Conservation (phyloP, 2,888 invertebrate genomes). For the Orthosia gracilis region DNA sequence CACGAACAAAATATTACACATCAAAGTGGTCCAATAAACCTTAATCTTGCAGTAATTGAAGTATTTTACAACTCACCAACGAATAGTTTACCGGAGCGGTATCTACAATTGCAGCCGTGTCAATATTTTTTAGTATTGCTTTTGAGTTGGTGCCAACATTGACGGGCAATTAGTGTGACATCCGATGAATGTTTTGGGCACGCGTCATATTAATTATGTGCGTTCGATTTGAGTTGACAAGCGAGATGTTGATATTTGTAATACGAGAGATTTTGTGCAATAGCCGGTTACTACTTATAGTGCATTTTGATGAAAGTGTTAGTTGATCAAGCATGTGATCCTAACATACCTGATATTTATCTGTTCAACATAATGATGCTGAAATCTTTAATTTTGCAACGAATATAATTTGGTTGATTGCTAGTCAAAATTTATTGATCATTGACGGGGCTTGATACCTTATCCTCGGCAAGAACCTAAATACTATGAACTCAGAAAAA, state of each 20-base stretch:
- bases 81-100: slow-evolving; percentile 26
- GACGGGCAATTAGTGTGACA: slow-evolving; percentile 65
- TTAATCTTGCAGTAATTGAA: slow-evolving; percentile 14
- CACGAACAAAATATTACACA: slow-evolving; percentile 1
- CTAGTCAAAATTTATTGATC: too few species aligned
- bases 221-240: slow-evolving; percentile 42
- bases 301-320: too few species aligned
- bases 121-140: slow-evolving; percentile 55
- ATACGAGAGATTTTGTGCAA: slow-evolving; percentile 5
- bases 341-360: too few species aligned
- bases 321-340: too few species aligned
- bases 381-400: too few species aligned
- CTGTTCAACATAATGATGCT: too few species aligned
- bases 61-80: slow-evolving; percentile 36
- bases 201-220: slow-evolving; percentile 52
- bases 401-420: too few species aligned
- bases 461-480: not conserved
- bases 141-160: slow-evolving; percentile 63
- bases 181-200: slow-evolving; percentile 57
- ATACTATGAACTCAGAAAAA: not conserved
- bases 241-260: slow-evolving; percentile 24
- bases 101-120: slow-evolving; percentile 55
- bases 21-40: slow-evolving; percentile 9
- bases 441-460: too few species aligned
- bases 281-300: too few species aligned